These are phyloP conservation scores for Diadophis punctatus DNA, from an alignment of 2,113 vertebrate genomes.

Conservation along the genomic window DNA sequence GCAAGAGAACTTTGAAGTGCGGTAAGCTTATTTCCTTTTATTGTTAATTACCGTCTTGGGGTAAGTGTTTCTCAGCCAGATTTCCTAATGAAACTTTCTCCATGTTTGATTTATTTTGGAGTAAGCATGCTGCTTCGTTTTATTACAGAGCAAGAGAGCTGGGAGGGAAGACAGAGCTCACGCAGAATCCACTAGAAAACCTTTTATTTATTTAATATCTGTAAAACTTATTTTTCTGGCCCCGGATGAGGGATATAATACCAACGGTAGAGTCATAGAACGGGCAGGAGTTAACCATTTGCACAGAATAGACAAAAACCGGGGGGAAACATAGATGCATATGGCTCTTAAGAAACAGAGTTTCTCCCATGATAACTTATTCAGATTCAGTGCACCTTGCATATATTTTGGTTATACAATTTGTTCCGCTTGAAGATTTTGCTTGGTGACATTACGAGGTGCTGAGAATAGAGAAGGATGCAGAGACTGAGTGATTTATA, in stretches of 20 bases:
- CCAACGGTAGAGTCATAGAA: background rate
- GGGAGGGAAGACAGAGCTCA: background rate
- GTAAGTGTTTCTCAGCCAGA: background rate
- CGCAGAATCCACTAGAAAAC: background rate
- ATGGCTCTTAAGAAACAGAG: background rate
- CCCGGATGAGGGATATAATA: background rate
- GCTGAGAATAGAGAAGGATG: background rate
- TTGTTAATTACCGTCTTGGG: background rate
- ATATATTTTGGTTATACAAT: background rate
- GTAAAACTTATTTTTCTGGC: background rate
- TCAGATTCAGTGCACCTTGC: background rate
- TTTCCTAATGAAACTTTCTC: background rate
- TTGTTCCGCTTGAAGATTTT: background rate
- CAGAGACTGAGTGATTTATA: background rate
- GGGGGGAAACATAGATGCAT: background rate
- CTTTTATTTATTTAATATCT: background rate
- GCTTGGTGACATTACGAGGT: background rate
- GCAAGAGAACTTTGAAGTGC: background rate
- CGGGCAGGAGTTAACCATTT: background rate
- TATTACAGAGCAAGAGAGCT: background rate
- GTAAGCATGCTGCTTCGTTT: background rate
- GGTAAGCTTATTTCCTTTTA: slow-evolving; percentile 13
- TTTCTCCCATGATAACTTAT: background rate
- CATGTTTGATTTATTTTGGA: background rate
- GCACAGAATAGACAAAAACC: background rate